Evolutionary conservation across 2,113 vertebrate genomes (phyloP), one percentile per base, ranked within the genome.

Genomic region (Gasterosteus nipponicus): DNA sequence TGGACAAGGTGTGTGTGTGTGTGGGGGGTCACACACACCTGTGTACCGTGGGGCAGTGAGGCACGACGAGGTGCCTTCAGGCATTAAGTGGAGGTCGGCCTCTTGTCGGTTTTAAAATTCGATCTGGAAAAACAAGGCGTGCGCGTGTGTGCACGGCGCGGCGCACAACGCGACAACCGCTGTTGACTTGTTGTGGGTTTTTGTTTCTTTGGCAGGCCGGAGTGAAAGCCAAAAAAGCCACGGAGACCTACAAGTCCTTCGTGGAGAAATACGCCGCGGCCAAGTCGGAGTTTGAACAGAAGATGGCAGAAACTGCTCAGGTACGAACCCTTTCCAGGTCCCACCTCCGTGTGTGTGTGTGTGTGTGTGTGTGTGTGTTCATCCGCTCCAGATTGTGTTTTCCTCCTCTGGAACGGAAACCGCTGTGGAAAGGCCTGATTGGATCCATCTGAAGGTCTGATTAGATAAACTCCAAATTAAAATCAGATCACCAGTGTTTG

Each of bases 151-250:
- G 18, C n/a, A 9, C n/a, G 49, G 8, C 19, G 7, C 18, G 18
- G 51, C 44, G 16, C 49, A 38, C 54, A 79, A 39, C 79, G 16
- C 9, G 31, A 38, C 53, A 51, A 78, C 54, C n/a, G 53, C 46
- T 63, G 69, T 78, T 91, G 22, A 84, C 92, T 81, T n/a, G n/a
- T 12, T 93, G n/a, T 89, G 57, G 89, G 76, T 83, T 46, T 16
- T 1, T 83, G 57, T 69, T 82, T 65, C 86, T 60, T 65, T 22
- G 35, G 14, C 86, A 99, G 98, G 96, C 96, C 87, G 94, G 96
- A 86, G 92, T 97, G 87, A 99, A 99, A 93, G 93, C 96, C 85
- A 99, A 97, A 93, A 99, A 99, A 93, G 98, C 98, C 87, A 98
- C 97, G 77, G 97, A 99, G 91, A 90, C 94, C 41, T 99, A 99